Base-by-base conservation (phyloP, 2,113 vertebrate species). In the Sceloporus tristichus region DNA sequence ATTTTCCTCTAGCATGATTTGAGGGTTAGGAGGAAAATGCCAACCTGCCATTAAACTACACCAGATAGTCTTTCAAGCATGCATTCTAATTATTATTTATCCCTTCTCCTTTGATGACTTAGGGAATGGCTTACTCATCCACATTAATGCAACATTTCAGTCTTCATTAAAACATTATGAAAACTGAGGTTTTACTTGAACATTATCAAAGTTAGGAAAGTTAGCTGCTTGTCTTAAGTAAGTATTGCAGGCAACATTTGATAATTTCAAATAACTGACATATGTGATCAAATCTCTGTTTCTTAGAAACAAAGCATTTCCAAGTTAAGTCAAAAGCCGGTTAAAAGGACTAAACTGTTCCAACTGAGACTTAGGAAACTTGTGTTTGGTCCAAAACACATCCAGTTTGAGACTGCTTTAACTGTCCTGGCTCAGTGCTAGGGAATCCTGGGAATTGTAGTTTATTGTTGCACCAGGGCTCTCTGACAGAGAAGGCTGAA, bases 61-160 rank as follows among this genome's bases (percentile, higher is more conserved):
- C 81, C 62, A 88, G 80, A 77, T 70, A 88, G 81, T 84, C 87
- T 77, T 84, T 88, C 81, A 84, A 84, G 81, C 87, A 88, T 78
- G 81, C 84, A 75, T 88, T 88, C 74, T 88, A 88, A 88, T 88
- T 88, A 88, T 84, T 88, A 88, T 88, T 84, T 88, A 56, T 70
- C 74, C 62, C 34, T 77, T 84, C 48, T 83, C 54, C 71, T 84
- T 88, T 84, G 62, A 88, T 84, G 81, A 78, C n/a, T 88, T 88
- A 74, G n/a, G 75, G 74, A 83, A 84, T 42, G 62, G 74, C 87
- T 88, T 77, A 88, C 62, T 88, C 87, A 88, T 82, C 62, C 53
- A 56, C 81, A 88, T 56, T 84, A 88, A 70, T n/a, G 87, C 62
- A 70, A 71, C n/a, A 56, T 56, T 84, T 88, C 81, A 84, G 77